These are phyloP conservation scores for Phrynocephalus versicolor DNA, from an alignment of 2,113 vertebrate genomes.

Conservation along the genomic window DNA sequence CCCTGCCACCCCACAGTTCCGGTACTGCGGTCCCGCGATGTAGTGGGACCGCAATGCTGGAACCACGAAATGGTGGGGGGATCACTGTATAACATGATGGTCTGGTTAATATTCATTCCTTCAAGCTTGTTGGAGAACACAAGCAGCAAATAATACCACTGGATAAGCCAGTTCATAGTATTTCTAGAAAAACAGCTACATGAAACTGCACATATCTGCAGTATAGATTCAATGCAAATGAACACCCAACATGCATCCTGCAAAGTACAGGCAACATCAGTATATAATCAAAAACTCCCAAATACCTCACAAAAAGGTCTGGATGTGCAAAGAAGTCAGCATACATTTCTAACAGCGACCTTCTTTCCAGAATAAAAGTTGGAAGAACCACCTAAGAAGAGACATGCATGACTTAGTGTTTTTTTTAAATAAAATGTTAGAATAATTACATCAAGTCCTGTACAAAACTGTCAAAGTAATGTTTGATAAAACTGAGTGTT, in stretches of 20 bases:
- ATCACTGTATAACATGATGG: not conserved
- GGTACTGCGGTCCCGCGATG: no score
- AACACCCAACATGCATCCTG: not conserved
- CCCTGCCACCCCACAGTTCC: no score
- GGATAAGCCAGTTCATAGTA: not conserved
- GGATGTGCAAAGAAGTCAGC: constrained; percentile 99
- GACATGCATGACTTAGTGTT: not conserved
- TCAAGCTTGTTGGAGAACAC: not conserved
- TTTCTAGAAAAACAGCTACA: not conserved
- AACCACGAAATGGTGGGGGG: no score
- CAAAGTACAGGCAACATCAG: not conserved
- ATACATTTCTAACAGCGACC: constrained; percentile 98
- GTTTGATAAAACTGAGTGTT: not conserved
- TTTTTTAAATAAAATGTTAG: not conserved
- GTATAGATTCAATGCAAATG: not conserved
- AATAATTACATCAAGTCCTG: not conserved
- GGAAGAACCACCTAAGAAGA: constrained; percentile 91
- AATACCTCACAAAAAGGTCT: constrained; percentile 95
- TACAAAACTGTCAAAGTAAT: not conserved
- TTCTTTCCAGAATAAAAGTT: constrained; percentile 96
- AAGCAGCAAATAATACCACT: not conserved
- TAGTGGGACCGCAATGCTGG: no score
- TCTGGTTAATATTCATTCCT: not conserved
- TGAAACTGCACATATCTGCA: not conserved
- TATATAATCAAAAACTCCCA: constrained; percentile 7